Percentiles rank a stretch among this genome's conserved stretches.
Evolutionary conservation across 1,140 invertebrate genomes (phyloP).

Genomic region (Arctopsyche grandis): DNA sequence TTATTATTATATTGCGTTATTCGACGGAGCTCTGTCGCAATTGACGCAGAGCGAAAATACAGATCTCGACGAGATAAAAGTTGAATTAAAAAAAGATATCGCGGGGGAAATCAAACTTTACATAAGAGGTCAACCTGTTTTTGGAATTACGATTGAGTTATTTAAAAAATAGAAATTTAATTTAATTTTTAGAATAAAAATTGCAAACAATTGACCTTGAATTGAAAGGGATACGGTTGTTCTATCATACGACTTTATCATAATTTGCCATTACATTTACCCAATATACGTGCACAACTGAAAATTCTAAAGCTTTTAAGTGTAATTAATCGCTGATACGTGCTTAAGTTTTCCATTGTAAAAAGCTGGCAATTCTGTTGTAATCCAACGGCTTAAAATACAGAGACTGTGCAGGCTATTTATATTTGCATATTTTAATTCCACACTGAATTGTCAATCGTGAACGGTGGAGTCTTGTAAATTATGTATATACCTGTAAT

Average conservation of each 20-base stretch:
- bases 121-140: neutral
- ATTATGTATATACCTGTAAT: too few relatives aligned
- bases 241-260: too few relatives aligned
- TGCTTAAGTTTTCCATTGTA: neutral
- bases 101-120: neutral
- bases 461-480: too few relatives aligned
- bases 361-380: conserved; percentile 7
- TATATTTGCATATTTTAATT: too few relatives aligned
- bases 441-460: too few relatives aligned
- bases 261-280: neutral
- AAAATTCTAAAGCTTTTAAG: neutral
- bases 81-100: conserved; percentile 4
- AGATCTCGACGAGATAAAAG: neutral
- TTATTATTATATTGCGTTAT: neutral
- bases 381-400: neutral
- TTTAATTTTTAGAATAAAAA: too few relatives aligned
- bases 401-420: too few relatives aligned
- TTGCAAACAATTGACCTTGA: too few relatives aligned
- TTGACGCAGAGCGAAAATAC: neutral
- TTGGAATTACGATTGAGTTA: neutral
- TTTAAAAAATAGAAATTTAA: too few relatives aligned
- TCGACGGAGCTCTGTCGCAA: neutral
- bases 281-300: neutral
- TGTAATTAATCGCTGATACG: neutral
- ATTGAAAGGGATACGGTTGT: too few relatives aligned